Conservation (phyloP, 2,888 invertebrate species). For the Gortyna flavago region DNA sequence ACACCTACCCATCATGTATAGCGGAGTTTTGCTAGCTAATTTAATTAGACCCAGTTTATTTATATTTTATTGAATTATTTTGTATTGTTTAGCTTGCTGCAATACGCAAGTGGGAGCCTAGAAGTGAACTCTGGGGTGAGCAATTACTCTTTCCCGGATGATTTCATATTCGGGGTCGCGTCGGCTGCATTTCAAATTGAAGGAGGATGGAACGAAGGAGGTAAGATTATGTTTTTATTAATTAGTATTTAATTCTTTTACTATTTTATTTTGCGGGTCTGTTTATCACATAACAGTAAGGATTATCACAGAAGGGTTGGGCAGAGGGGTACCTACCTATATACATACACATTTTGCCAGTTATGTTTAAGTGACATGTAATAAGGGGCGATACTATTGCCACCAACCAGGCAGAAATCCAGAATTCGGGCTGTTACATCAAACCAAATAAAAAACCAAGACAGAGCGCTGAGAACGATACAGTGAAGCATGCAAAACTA, state of each 20-base stretch:
- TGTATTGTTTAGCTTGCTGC: conserved; percentile 74
- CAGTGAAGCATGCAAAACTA: too few species aligned
- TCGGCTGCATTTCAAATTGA: conserved; percentile 91
- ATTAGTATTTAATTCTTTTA: not conserved
- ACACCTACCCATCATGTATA: not conserved
- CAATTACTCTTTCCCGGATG: conserved; percentile 88
- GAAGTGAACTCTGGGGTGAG: conserved; percentile 74
- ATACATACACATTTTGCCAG: not conserved
- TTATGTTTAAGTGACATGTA: not conserved
- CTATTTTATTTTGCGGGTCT: not conserved
- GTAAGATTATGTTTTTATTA: conserved; percentile 64
- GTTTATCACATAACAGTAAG: not conserved
- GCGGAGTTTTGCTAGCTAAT: not conserved
- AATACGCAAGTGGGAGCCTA: conserved; percentile 72
- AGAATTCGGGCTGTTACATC: too few species aligned
- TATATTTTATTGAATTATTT: not conserved
- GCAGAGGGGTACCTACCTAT: too few species aligned
- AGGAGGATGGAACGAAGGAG: conserved; percentile 90
- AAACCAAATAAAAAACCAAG: too few species aligned
- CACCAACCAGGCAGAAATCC: not conserved
- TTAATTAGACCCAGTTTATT: not conserved
- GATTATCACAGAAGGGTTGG: not conserved
- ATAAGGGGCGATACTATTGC: not conserved
- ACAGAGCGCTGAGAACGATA: too few species aligned
- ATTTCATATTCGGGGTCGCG: conserved; percentile 91